Evolutionary conservation across 2,113 vertebrate genomes (phyloP).

Genomic region (Thermophis baileyi): DNA sequence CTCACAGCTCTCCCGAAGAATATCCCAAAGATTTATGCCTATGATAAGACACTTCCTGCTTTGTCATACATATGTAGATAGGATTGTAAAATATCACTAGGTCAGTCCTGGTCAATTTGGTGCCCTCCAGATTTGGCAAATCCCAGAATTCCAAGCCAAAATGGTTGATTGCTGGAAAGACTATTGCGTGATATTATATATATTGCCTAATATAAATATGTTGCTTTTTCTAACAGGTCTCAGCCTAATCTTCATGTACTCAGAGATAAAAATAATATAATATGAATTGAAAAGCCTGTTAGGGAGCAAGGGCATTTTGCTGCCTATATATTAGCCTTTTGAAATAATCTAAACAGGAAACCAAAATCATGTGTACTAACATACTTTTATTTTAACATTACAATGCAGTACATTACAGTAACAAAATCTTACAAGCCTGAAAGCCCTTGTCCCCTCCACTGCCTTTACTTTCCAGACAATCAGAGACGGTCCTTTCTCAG

Average conservation of each 20-base stretch:
- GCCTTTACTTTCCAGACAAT: background rate
- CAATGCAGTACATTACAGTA: background rate
- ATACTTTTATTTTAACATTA: background rate
- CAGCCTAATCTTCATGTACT: background rate
- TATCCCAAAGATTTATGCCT: constrained; percentile 14
- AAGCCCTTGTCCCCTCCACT: no score
- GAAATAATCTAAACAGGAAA: background rate
- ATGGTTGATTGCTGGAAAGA: background rate
- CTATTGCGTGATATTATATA: background rate
- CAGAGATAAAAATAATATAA: background rate
- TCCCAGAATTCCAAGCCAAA: background rate
- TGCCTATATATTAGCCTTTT: background rate
- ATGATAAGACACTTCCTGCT: background rate
- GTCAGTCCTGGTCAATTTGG: background rate
- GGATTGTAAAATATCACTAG: background rate
- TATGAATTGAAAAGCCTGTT: background rate
- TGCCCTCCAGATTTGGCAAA: background rate
- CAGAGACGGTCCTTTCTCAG: background rate
- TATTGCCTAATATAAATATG: background rate
- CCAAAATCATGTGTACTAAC: background rate
- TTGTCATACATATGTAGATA: background rate
- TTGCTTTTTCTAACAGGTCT: background rate
- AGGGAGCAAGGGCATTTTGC: background rate
- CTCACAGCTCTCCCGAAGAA: constrained; percentile 1
- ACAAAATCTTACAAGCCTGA: no score